phyloP scores from a whole-genome alignment of 1,140 invertebrate species.

The Lasioglossum albipes region DNA sequence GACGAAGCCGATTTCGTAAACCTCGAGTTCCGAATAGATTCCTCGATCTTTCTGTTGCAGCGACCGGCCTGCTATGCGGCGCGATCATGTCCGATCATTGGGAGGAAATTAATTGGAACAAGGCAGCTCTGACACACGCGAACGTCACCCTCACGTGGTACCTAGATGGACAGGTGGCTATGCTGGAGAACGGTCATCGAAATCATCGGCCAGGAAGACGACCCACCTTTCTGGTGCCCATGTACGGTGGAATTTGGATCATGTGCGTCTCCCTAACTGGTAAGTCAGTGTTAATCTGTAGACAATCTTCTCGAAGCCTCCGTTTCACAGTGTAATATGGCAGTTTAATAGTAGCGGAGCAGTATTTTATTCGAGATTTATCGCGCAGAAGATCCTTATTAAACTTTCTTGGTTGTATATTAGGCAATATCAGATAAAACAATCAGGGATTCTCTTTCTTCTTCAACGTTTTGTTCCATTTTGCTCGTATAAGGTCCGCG shows the following conservation, averaged over 20 bases:
- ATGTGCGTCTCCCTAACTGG: constrained; percentile 89
- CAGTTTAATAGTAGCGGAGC: too few species aligned
- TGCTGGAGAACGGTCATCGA: constrained; percentile 71
- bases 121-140: constrained; percentile 76
- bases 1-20: too few species aligned
- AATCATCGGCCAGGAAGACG: constrained; percentile 70
- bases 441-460: too few species aligned
- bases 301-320: neutral
- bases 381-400: too few species aligned
- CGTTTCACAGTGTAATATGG: neutral
- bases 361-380: too few species aligned
- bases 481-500: too few species aligned
- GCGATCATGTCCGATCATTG: constrained; percentile 93
- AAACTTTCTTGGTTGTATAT: too few species aligned
- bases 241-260: constrained; percentile 93
- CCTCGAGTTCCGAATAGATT: too few species aligned
- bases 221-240: constrained; percentile 86
- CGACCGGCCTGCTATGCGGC: constrained; percentile 88
- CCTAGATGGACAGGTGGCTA: constrained; percentile 73
- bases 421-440: too few species aligned
- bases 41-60: constrained; percentile 62
- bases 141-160: constrained; percentile 75
- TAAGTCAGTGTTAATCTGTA: constrained; percentile 69
- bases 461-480: too few species aligned
- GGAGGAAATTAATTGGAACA: constrained; percentile 90